Conservation (phyloP, 2,888 invertebrate genomes). For the Netelia melanura region DNA sequence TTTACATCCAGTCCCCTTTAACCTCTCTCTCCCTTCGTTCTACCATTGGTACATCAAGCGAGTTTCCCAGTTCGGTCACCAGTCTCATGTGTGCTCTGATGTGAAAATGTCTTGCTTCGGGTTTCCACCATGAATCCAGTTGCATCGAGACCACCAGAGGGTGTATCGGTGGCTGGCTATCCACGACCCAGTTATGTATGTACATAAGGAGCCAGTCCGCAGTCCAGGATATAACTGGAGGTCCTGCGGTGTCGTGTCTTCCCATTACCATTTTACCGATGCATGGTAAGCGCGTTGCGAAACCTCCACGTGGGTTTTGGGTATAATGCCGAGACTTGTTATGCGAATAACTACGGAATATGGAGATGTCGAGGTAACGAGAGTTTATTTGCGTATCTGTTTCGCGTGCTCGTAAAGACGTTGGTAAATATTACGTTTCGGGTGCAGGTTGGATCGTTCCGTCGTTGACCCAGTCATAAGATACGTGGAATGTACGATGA, state of each 20-base stretch:
- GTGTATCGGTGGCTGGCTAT: constrained; percentile 3
- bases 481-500: too few species aligned
- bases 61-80: constrained; percentile 13
- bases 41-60: constrained; percentile 11
- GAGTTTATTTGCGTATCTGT: constrained; percentile 19
- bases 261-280: constrained; percentile 71
- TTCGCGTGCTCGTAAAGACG: neutral
- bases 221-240: constrained; percentile 23
- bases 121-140: constrained; percentile 32
- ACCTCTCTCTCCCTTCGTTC: neutral
- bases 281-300: constrained; percentile 18
- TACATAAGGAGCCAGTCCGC: neutral
- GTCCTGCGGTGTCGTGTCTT: constrained; percentile 62
- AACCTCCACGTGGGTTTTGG: constrained; percentile 43
- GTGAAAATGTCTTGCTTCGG: constrained; percentile 16
- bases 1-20: neutral
- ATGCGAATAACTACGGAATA: neutral
- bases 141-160: constrained; percentile 10
- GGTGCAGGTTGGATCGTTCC: neutral
- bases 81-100: constrained; percentile 23
- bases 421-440: neutral
- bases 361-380: neutral
- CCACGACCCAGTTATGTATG: neutral
- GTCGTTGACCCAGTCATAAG: neutral
- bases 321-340: constrained; percentile 31